These are phyloP conservation scores for Spheniscus mendiculus DNA, from an alignment of 2,113 vertebrate species.

Conservation along the genomic window DNA sequence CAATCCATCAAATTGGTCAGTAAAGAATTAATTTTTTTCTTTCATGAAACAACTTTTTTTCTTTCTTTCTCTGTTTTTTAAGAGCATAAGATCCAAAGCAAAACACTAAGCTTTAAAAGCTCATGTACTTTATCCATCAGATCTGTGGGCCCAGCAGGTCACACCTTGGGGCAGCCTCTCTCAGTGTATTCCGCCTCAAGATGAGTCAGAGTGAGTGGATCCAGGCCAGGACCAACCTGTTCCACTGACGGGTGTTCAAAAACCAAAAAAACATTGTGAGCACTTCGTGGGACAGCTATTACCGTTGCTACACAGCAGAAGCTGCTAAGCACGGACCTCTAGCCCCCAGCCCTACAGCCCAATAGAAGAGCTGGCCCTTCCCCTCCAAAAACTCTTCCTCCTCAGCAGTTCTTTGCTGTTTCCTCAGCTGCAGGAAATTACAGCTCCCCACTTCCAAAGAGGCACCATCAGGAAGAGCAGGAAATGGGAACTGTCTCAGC, in stretches of 20 bases:
- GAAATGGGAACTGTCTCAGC: neutral
- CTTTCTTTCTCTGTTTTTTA: neutral
- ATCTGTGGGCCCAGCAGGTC: neutral
- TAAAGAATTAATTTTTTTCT: neutral
- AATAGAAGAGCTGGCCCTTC: neutral
- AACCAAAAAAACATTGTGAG: neutral
- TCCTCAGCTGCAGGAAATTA: neutral
- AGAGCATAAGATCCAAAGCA: neutral
- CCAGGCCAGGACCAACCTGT: neutral
- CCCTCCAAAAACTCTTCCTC: neutral
- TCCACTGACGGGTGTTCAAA: neutral
- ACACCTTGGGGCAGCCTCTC: neutral
- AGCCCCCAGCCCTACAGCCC: neutral
- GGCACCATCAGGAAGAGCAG: accelerated
- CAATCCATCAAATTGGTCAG: neutral
- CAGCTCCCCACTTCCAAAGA: neutral
- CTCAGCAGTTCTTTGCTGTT: neutral
- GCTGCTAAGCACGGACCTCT: neutral
- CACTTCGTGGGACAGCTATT: neutral
- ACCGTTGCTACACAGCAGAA: neutral
- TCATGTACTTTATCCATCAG: neutral
- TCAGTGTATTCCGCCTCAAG: neutral
- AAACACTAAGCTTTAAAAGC: neutral
- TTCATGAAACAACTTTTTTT: neutral
- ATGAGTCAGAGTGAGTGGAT: neutral